A percentile compares a stretch with the other conserved stretches of the same genome.
phyloP scores from a whole-genome alignment of 2,888 invertebrate genomes.

The Epinotia bilunana region DNA sequence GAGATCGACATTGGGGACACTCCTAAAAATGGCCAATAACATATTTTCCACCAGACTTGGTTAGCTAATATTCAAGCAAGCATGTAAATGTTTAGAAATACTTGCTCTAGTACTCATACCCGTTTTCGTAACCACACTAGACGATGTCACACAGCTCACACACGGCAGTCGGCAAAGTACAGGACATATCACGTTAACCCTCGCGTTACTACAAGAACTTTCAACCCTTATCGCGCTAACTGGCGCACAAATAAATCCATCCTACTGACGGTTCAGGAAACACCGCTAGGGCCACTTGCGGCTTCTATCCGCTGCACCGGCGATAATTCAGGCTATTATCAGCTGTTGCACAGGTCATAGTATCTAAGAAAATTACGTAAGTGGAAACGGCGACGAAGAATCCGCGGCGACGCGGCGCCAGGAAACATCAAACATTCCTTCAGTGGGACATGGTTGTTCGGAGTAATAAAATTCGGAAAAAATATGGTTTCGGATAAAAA shows the following conservation, averaged over 20 bases:
- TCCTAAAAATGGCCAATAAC: too few relatives aligned
- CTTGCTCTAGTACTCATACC: background rate
- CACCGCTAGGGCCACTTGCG: conserved; percentile 21
- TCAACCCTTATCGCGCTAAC: conserved; percentile 17
- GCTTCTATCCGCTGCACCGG: conserved; percentile 17
- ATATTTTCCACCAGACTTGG: too few relatives aligned
- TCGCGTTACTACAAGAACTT: conserved; percentile 21
- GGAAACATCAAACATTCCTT: too few relatives aligned
- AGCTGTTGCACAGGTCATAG: conserved; percentile 20
- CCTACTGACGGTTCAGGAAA: conserved; percentile 22
- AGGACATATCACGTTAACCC: conserved; percentile 17
- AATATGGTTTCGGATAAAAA: too few relatives aligned
- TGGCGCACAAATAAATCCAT: conserved; percentile 25
- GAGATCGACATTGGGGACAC: too few relatives aligned
- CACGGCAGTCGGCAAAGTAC: background rate
- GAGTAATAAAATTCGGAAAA: too few relatives aligned
- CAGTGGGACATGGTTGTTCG: too few relatives aligned
- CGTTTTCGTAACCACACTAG: background rate
- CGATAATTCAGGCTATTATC: conserved; percentile 24
- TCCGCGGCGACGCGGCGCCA: background rate
- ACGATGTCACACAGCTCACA: background rate
- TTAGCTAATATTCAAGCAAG: too few relatives aligned
- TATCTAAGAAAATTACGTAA: conserved; percentile 29
- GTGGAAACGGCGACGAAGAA: background rate
- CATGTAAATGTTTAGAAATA: too few relatives aligned